Evolutionary conservation across 1,140 invertebrate genomes (phyloP).

Genomic region (Potamilus streckersoni): DNA sequence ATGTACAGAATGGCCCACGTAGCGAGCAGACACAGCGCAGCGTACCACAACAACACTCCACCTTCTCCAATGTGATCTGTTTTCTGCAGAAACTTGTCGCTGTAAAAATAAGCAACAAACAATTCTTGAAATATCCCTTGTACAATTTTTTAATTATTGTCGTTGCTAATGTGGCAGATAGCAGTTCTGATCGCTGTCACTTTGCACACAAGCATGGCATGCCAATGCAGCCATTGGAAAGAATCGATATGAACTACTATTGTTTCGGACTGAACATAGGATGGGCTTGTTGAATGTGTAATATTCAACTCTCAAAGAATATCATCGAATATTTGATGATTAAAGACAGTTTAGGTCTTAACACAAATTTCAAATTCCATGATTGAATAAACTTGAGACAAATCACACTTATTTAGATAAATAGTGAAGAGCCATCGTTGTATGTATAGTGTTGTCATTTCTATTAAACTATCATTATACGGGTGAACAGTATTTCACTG

Average conservation of each 20-base stretch:
- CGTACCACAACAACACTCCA: constrained; percentile 58
- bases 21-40: constrained; percentile 46
- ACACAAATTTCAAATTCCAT: no score
- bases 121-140: not conserved
- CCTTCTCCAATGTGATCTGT: constrained; percentile 49
- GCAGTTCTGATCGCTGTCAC: not conserved
- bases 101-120: constrained; percentile 32
- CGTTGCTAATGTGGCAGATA: not conserved
- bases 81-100: constrained; percentile 58
- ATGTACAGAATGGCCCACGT: constrained; percentile 56
- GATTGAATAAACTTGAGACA: no score
- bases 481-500: no score
- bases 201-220: no score
- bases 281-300: no score
- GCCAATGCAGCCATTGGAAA: not conserved
- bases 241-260: not conserved
- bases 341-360: no score
- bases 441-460: no score
- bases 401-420: no score
- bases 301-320: no score
- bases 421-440: no score
- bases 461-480: no score
- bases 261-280: not conserved
- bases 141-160: not conserved
- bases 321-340: no score